Evolutionary conservation across 2,888 invertebrate genomes (phyloP), one percentile per base, ranked within the genome.

Genomic region (Eudasyphora cyanicolor): DNA sequence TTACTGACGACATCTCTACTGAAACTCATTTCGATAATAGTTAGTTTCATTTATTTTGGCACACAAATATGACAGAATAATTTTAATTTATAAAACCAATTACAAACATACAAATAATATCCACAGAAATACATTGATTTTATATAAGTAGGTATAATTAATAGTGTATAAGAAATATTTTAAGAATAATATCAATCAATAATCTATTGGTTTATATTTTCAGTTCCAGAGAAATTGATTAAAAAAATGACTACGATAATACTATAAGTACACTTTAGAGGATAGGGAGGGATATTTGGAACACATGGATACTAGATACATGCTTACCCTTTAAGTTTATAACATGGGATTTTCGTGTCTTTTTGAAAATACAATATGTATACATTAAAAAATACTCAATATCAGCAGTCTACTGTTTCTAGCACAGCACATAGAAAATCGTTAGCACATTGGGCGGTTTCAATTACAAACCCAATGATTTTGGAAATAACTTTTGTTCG

Each of bases 401-500:
- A 78, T 76, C 1, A 76, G 78, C 76, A 81, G 84, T 81, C 84
- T 81, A 73, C 67, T 17, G 19, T 60, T 64, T 76, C 71, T 79
- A 80, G 71, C 81, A 84, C 78, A 84, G 81, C 81, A 81, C 71
- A 76, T 51, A 35, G 24, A 57, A 71, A 45, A 38, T 54, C 19
- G 49, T n/a, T n/a, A 27, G 42, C 17, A 10, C 45, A 51, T 64
- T 49, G 14, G 21, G 8, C 17, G 27, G 12, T 45, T 12, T 7
- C 10, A 42, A 82, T 94, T 93, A 95, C 90, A 94, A 93, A 32
- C 94, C 91, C 86, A 96, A 93, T 74, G 95, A 95, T 89, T 94
- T 94, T 1, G 98, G 98, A 91, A 97, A 97, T 84, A 98, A 94
- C 88, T 96, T 95, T 95, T 97, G 96, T 57, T 94, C 92, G 69